Conservation (phyloP, 2,888 invertebrate species). For the Tiphia femorata region DNA sequence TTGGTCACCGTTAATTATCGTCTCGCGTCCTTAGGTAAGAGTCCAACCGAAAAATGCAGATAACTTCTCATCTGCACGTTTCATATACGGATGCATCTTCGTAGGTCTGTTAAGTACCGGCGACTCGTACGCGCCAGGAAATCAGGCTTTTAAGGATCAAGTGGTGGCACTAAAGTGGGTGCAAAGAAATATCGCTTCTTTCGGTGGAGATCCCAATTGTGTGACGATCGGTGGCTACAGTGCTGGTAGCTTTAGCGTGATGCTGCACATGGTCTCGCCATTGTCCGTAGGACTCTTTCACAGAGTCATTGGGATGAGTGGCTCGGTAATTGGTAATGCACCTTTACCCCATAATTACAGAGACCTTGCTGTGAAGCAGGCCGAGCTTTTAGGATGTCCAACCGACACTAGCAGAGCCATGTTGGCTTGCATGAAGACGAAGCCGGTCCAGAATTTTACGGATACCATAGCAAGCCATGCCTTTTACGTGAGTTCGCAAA, state of each 20-base stretch:
- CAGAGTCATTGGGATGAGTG: constrained; percentile 79
- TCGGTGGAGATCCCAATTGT: constrained; percentile 77
- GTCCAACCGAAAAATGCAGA: constrained; percentile 26
- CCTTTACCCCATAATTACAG: constrained; percentile 72
- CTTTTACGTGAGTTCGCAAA: too few relatives aligned
- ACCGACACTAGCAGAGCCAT: constrained; percentile 71
- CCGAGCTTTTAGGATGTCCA: constrained; percentile 73
- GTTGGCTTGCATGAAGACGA: constrained; percentile 73
- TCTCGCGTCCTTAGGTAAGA: constrained; percentile 56
- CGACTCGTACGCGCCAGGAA: constrained; percentile 77
- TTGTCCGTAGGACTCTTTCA: constrained; percentile 80
- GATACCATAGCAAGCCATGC: constrained; percentile 30
- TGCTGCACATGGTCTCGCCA: constrained; percentile 72
- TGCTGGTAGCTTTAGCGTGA: constrained; percentile 68
- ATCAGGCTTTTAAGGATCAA: constrained; percentile 80
- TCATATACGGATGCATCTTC: background rate
- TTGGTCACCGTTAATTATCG: constrained; percentile 62
- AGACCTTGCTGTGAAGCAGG: constrained; percentile 75
- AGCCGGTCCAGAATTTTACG: constrained; percentile 46
- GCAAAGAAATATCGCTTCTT: constrained; percentile 75
- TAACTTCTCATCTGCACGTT: background rate
- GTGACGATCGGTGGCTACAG: constrained; percentile 77
- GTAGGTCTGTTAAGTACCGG: constrained; percentile 77
- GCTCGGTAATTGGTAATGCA: constrained; percentile 72
- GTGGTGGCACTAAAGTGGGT: constrained; percentile 78